Base-by-base conservation (phyloP, 35 echinoderm and acorn worm species). In the Strongylocentrotus purpuratus region DNA sequence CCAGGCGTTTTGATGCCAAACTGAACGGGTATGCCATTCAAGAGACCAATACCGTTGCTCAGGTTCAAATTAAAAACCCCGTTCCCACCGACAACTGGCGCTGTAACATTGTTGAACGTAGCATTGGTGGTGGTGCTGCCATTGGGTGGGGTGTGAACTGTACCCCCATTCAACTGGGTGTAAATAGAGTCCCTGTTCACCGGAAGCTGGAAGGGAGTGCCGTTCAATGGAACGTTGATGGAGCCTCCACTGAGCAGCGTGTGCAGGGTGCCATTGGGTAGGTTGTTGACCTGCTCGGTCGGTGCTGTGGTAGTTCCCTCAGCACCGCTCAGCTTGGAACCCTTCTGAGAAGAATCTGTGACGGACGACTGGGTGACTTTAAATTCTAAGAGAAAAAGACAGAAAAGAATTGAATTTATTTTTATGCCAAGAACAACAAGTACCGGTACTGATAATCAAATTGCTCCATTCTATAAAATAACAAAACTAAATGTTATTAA, bases 1-100 rank as follows among this genome's bases (percentile, higher is more conserved):
- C 45, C 87, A 33, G 32, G 18, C 11, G 87, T 45, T 33, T 89
- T 46, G 48, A 33, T 45, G 28, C 85, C 85, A 31, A 91, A 15
- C 47, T 93, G 91, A 50, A 93, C 48, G 7, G 91, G 91, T 58
- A 93, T 58, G 31, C 91, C 91, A 58, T 58, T 93, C 46, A 93
- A 11, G 17, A 93, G 48, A 58, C 91, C 28, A 22, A 93, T 17
- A 7, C 91, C 91, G 25, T n/a, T 58, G 46, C 47, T 46, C 31
- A 93, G n/a, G 47, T 18, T 93, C 31, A 93, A 17, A 31, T 93
- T 93, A 15, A 93, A 17, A 15, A 93, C n/a, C 48, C 31, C 4
- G n/a, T 58, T 46, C 46, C 91, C 48, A 93, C 91, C 47, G 13
- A 89, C 87, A 89, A 46, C 31, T 45, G 87, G 32, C 20, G 87